Evolutionary conservation across 2,888 invertebrate species (phyloP).

Genomic region (Tineola bisselliella): DNA sequence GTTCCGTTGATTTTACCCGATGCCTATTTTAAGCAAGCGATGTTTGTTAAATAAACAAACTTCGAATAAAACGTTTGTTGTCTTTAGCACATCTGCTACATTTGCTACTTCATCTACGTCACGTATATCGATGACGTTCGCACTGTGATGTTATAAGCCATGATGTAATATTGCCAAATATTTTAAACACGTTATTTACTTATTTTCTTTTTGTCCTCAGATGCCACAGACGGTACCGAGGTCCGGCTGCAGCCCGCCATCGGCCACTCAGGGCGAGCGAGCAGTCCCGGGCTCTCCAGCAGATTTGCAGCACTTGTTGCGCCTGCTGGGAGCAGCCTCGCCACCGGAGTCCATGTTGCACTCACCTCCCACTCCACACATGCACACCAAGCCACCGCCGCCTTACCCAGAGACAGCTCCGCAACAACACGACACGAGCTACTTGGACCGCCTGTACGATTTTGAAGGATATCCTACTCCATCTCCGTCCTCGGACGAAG

Average conservation of each 20-base stretch:
- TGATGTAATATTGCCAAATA: slow-evolving; percentile 17
- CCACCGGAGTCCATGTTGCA: slow-evolving; percentile 56
- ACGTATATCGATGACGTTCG: background rate
- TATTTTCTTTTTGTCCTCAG: slow-evolving; percentile 56
- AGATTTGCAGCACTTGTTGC: slow-evolving; percentile 54
- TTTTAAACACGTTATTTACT: slow-evolving; percentile 13
- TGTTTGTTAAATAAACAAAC: slow-evolving; percentile 6
- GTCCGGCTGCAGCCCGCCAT: slow-evolving; percentile 79
- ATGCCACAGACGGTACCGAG: slow-evolving; percentile 86
- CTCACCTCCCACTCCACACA: slow-evolving; percentile 52
- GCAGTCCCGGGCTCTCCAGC: slow-evolving; percentile 68
- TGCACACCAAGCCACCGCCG: slow-evolving; percentile 37
- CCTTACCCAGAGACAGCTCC: slow-evolving; percentile 51
- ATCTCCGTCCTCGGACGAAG: slow-evolving; percentile 64
- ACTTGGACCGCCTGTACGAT: slow-evolving; percentile 59
- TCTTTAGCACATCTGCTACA: slow-evolving; percentile 8
- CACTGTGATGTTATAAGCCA: background rate
- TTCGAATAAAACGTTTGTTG: slow-evolving; percentile 4
- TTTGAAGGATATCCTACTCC: slow-evolving; percentile 59
- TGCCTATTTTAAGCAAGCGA: background rate
- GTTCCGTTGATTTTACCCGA: background rate
- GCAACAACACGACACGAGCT: slow-evolving; percentile 36
- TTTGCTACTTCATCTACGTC: background rate
- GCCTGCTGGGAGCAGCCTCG: slow-evolving; percentile 58
- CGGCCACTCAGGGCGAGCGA: slow-evolving; percentile 76